Evolutionary conservation across 2,888 invertebrate genomes (phyloP).

Genomic region (Agrochola macilenta): DNA sequence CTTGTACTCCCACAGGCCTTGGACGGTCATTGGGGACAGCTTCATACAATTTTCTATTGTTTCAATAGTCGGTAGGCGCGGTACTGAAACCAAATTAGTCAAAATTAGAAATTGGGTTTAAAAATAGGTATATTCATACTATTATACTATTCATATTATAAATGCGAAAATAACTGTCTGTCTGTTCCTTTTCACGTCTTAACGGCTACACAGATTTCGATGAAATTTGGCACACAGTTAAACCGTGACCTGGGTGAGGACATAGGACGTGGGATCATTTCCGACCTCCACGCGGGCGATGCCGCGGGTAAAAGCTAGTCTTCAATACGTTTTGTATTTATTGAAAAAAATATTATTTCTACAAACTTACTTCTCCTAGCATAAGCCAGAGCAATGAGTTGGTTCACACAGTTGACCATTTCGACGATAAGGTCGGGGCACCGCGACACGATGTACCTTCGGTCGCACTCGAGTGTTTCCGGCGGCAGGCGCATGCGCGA

Average conservation of each 20-base stretch:
- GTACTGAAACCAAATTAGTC: slow-evolving; percentile 89
- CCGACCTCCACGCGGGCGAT: background rate
- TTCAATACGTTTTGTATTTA: background rate
- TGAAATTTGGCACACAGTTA: background rate
- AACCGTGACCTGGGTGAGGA: background rate
- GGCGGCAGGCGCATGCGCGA: slow-evolving; percentile 95
- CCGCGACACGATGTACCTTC: slow-evolving; percentile 95
- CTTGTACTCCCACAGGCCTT: slow-evolving; percentile 98
- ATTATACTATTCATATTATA: background rate
- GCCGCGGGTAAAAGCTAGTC: background rate
- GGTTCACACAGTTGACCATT: slow-evolving; percentile 98
- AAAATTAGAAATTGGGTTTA: background rate
- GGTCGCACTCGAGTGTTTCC: slow-evolving; percentile 95
- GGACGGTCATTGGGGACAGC: slow-evolving; percentile 98
- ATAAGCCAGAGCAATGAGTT: slow-evolving; percentile 97
- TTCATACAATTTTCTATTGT: slow-evolving; percentile 99
- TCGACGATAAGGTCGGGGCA: slow-evolving; percentile 99
- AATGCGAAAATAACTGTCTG: background rate
- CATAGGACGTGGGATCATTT: background rate
- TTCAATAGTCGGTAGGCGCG: slow-evolving; percentile 96
- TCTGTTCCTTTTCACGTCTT: background rate
- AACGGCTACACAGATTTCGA: background rate
- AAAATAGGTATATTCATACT: background rate
- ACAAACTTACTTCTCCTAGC: slow-evolving; percentile 94
- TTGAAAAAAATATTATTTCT: background rate